These are phyloP conservation scores for Zoanthus solanderi DNA, from an alignment of 92 coral and sea anemone genomes.

Conservation along the genomic window DNA sequence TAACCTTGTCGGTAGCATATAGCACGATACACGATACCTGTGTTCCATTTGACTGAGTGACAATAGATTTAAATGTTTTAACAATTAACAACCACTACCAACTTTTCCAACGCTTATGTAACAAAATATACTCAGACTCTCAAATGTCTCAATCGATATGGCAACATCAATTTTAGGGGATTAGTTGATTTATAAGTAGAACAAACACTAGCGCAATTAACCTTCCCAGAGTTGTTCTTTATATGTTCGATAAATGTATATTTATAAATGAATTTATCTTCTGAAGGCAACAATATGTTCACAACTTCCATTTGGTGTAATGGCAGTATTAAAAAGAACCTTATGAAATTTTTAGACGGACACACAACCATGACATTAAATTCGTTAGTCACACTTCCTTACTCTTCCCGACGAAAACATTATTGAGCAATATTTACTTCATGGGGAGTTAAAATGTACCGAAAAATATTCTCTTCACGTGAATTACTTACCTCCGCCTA, in stretches of 20 bases:
- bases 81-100: no score
- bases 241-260: neutral
- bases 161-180: no score
- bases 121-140: no score
- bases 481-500: conserved; percentile 33
- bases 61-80: no score
- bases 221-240: neutral
- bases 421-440: neutral
- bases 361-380: neutral
- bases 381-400: neutral
- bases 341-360: neutral
- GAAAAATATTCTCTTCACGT: neutral
- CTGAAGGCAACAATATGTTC: neutral
- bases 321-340: neutral
- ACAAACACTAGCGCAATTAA: no score
- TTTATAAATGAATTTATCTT: neutral
- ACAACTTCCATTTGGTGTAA: neutral
- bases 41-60: no score
- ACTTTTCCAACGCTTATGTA: no score
- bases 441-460: neutral
- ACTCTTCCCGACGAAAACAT: neutral
- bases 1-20: no score
- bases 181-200: no score
- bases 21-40: no score
- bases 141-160: no score